Evolutionary conservation across 2,797 vertebrate genomes (phyloP).

Genomic region (Eurystomus glaucurus): DNA sequence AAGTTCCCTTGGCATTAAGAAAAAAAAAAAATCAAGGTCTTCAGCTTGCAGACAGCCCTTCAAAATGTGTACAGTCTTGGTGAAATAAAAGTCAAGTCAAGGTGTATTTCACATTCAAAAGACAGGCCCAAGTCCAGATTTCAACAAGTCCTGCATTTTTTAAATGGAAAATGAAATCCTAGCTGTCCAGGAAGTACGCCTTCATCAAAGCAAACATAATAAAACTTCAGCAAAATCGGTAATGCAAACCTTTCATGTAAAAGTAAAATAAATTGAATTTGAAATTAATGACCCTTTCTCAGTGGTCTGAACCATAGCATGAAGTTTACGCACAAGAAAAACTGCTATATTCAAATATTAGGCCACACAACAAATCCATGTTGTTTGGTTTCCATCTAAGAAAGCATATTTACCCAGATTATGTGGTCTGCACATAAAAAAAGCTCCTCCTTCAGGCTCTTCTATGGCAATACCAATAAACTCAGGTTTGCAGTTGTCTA

Average conservation of each 20-base stretch:
- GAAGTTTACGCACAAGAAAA: not conserved
- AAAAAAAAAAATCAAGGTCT: not conserved
- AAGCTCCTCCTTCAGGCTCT: conserved; percentile 34
- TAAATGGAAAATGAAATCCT: not conserved
- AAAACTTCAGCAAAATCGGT: not conserved
- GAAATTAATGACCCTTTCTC: conserved; percentile 40
- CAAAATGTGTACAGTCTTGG: not conserved
- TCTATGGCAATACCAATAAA: not conserved
- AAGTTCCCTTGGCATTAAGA: not conserved
- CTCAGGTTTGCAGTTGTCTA: conserved; percentile 22
- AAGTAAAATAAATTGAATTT: conserved; percentile 48
- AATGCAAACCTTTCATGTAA: conserved; percentile 14
- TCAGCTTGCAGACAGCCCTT: not conserved
- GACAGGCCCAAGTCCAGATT: not conserved
- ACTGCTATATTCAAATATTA: not conserved
- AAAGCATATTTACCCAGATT: conserved; percentile 44
- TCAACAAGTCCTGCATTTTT: not conserved
- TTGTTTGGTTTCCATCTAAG: conserved; percentile 20
- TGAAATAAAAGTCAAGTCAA: not conserved
- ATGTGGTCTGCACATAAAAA: conserved; percentile 30
- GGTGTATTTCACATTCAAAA: not conserved
- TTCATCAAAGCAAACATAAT: conserved; percentile 14
- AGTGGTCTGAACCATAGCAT: conserved; percentile 11
- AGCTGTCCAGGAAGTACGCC: not conserved
- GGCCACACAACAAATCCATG: not conserved